Evolutionary conservation across 2,113 vertebrate species (phyloP).

Genomic region (Gulo gulo): DNA sequence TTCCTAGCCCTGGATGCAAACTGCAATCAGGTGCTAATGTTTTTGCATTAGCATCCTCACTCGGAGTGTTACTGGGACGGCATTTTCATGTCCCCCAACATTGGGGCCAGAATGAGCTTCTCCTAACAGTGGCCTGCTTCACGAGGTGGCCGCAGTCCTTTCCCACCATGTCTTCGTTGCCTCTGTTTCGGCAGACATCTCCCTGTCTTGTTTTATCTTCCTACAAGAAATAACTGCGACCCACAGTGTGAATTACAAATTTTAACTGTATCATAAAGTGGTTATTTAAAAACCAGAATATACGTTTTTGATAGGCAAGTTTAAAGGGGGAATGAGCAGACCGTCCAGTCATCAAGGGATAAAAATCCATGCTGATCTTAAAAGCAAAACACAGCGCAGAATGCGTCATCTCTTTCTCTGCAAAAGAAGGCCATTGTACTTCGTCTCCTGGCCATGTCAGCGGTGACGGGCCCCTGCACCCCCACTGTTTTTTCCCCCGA

Average conservation of each 20-base stretch:
- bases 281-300: constrained; percentile 52
- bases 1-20: not conserved
- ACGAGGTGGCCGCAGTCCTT: not conserved
- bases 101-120: constrained; percentile 4
- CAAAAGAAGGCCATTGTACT: constrained; percentile 77
- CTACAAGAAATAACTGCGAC: constrained; percentile 50
- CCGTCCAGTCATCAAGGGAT: constrained; percentile 68
- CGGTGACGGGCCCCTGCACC: constrained; percentile 68
- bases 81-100: not conserved
- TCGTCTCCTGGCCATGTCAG: constrained; percentile 81
- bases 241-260: not conserved
- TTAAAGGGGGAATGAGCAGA: constrained; percentile 49
- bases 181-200: constrained; percentile 23
- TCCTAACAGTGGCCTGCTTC: not conserved
- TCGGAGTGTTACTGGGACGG: not conserved
- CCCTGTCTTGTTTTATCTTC: constrained; percentile 27
- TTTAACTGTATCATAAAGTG: constrained; percentile 36
- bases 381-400: constrained; percentile 77
- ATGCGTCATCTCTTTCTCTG: constrained; percentile 81
- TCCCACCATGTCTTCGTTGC: not conserved
- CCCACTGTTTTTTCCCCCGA: constrained; percentile 40
- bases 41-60: not conserved
- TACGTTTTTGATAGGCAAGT: constrained; percentile 23
- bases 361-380: constrained; percentile 81
- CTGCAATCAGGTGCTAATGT: not conserved